Conservation (phyloP, 2,113 vertebrate species). For the Rhynchopsitta pachyrhyncha region DNA sequence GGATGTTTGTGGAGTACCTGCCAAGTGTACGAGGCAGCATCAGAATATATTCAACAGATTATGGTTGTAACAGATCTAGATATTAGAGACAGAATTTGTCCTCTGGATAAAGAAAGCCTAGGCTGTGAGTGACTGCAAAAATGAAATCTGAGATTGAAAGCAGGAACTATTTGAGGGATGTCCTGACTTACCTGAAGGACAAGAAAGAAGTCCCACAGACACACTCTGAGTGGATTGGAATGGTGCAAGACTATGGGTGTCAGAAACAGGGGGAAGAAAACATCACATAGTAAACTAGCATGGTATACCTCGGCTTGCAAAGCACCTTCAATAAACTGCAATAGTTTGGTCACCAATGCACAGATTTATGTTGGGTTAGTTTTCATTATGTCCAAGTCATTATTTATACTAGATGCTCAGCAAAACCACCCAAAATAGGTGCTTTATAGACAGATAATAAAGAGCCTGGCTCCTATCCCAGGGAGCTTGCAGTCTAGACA, state of each 20-base stretch:
- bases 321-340: background rate
- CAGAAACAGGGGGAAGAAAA: background rate
- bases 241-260: background rate
- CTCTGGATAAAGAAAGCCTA: background rate
- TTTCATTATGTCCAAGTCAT: conserved; percentile 2
- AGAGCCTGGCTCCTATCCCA: background rate
- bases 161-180: background rate
- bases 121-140: background rate
- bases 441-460: conserved; percentile 17
- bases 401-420: background rate
- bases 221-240: background rate
- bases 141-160: background rate
- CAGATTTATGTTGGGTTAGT: background rate
- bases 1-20: background rate
- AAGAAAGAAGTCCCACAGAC: background rate
- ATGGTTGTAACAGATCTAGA: background rate
- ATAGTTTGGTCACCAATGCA: background rate
- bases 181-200: background rate
- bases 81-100: background rate
- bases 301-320: background rate
- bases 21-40: background rate
- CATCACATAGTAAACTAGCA: background rate
- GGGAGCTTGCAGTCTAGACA: conserved; percentile 45
- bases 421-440: background rate
- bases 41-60: background rate